Base-by-base conservation (phyloP, 2,888 invertebrate species). In the Hipparchia semele region DNA sequence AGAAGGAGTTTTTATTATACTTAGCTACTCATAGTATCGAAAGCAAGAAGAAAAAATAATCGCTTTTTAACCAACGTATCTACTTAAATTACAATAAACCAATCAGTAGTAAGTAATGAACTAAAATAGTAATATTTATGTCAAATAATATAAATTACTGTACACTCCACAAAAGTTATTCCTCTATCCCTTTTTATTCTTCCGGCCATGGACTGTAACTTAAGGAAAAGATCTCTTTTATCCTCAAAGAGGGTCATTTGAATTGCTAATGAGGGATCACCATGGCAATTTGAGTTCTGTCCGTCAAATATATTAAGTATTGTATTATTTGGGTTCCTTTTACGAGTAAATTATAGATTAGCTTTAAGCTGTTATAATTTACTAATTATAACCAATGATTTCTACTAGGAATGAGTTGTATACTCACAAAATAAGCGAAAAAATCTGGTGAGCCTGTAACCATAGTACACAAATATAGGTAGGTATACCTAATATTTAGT, bases 241-340 rank as follows among this genome's bases (percentile, higher is more conserved):
- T 77, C 73, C 77, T 77, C 77, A 78, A 78, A 79, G 75, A 76
- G 73, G 69, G 77, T 76, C 72, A 80, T 82, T 81, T 80, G 82
- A 81, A 82, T 82, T 80, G 80, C 79, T 80, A 80, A 81, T 80
- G 75, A 68, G 69, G 66, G 75, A 78, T 79, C 77, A 79, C 77
- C 76, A 77, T 77, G 74, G 76, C 77, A 78, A 77, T 78, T 79
- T 75, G 69, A 78, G 70, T 74, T 77, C 74, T 69, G 74, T 76
- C 74, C 75, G 71, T 77, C 74, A 68, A 78, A 74, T 73, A 75
- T 71, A 77, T 76, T 58, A 58, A 6, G 58, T 72, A 54, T 72
- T 64, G 58, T 72, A 60, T 60, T 59, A 46, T 64, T 53, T 53
- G 9, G 5, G 23, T 23, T 0, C 13, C 33, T 33, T 61, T 9